These are phyloP conservation scores for Cacatua alba DNA, from an alignment of 2,113 vertebrate species.

Conservation along the genomic window DNA sequence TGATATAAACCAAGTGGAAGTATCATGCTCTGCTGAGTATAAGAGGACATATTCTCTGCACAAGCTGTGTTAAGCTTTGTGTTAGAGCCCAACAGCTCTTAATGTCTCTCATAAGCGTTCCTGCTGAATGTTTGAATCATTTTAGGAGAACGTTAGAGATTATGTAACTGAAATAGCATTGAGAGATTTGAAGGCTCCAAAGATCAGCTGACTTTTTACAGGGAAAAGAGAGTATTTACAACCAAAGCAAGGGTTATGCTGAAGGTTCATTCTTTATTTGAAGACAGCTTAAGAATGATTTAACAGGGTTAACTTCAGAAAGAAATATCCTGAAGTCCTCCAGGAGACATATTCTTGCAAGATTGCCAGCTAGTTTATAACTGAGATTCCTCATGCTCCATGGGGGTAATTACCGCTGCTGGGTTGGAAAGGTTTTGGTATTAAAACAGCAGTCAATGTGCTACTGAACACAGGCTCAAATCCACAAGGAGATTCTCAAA, in stretches of 20 bases:
- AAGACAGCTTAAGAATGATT: conserved; percentile 56
- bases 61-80: neutral
- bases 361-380: conserved; percentile 59
- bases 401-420: conserved; percentile 65
- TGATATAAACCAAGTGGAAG: neutral
- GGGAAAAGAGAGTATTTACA: conserved; percentile 20
- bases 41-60: neutral
- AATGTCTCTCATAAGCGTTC: neutral
- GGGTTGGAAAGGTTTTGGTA: conserved; percentile 28
- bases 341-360: conserved; percentile 59
- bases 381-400: conserved; percentile 44
- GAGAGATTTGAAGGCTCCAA: neutral
- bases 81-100: neutral
- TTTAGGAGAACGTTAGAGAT: neutral
- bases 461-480: conserved; percentile 52
- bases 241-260: conserved; percentile 28
- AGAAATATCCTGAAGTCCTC: conserved; percentile 54
- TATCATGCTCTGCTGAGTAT: neutral
- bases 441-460: conserved; percentile 58
- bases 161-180: conserved; percentile 17
- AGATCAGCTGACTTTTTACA: conserved; percentile 3
- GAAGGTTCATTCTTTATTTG: conserved; percentile 39
- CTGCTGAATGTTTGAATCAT: neutral
- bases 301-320: conserved; percentile 60
- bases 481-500: conserved; percentile 48